phyloP scores from a whole-genome alignment of 2,888 invertebrate genomes.

The Rhogogaster chlorosoma region DNA sequence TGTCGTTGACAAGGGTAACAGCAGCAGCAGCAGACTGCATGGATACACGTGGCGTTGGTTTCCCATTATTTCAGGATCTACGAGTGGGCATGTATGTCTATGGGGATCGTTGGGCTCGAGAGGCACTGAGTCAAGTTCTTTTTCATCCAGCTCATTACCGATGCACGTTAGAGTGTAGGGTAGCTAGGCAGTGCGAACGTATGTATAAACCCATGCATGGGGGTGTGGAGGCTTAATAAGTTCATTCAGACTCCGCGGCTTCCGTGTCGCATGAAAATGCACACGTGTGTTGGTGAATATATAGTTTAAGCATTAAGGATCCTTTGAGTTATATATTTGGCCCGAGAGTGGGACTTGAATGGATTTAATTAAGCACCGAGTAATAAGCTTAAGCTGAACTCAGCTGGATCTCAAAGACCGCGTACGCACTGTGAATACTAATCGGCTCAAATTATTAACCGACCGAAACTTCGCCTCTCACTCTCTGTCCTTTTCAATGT shows the following conservation, averaged over 20 bases:
- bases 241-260: neutral
- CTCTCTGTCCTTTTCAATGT: neutral
- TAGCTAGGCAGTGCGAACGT: neutral
- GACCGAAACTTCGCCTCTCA: neutral
- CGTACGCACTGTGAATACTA: slow-evolving; percentile 32
- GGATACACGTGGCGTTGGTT: slow-evolving; percentile 3
- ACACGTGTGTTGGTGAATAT: neutral
- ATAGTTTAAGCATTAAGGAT: slow-evolving; percentile 4
- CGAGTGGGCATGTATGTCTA: neutral
- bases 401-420: slow-evolving; percentile 18
- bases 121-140: neutral
- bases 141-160: slow-evolving; percentile 6
- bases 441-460: slow-evolving; percentile 12
- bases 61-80: neutral
- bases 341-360: slow-evolving; percentile 26
- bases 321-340: slow-evolving; percentile 36
- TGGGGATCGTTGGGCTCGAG: neutral
- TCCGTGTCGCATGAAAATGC: neutral
- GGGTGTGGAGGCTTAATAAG: neutral
- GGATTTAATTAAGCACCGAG: slow-evolving; percentile 44
- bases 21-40: neutral
- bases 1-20: slow-evolving; percentile 3
- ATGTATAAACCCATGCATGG: neutral
- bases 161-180: neutral
- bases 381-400: slow-evolving; percentile 42